Evolutionary conservation across 1,140 invertebrate species (phyloP), one percentile per base, ranked within the genome.

Genomic region (Pseudoatta argentina): DNA sequence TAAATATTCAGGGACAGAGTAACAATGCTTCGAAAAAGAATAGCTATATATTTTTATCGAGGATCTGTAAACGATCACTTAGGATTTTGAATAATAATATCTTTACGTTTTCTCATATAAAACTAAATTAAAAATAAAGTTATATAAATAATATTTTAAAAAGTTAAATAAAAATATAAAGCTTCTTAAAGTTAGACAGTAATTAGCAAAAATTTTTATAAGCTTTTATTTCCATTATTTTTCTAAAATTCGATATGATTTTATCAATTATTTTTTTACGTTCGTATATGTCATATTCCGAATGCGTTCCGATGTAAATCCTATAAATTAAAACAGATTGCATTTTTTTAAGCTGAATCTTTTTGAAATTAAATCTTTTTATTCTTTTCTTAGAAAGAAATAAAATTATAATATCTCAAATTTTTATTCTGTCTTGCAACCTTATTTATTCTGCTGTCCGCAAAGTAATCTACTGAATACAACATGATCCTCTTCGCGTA

Each of bases 401-500:
- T 12, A n/a, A 73, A 73, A 55, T 44, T 12, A 0, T n/a, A 10
- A 3, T 16, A 18, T 48, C 34, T 59, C 0, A 73, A 30, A 14
- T 71, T 39, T 67, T 71, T 18, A 21, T 1, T 39, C 8, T 7
- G 6, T 57, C 55, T 51, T 24, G 16, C 69, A 63, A 61, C 73
- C 1, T 10, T n/a, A 73, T 21, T 44, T 48, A 63, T n/a, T 61
- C 24, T 4, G 3, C n/a, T 24, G 44, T 73, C 27, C 27, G 21
- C 55, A 73, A 73, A 67, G 59, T 77, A 61, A 61, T 64, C 71
- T 39, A 48, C n/a, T 39, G 51, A 78, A 61, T 76, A 86, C 59
- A 77, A 89, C 87, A 87, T 73, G 72, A 89, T 10, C 64, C 89
- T 86, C 44, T 44, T 86, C 77, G 89, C 34, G 18, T 81, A 90